Evolutionary conservation across 2,113 vertebrate genomes (phyloP).

Genomic region (Vulpes lagopus): DNA sequence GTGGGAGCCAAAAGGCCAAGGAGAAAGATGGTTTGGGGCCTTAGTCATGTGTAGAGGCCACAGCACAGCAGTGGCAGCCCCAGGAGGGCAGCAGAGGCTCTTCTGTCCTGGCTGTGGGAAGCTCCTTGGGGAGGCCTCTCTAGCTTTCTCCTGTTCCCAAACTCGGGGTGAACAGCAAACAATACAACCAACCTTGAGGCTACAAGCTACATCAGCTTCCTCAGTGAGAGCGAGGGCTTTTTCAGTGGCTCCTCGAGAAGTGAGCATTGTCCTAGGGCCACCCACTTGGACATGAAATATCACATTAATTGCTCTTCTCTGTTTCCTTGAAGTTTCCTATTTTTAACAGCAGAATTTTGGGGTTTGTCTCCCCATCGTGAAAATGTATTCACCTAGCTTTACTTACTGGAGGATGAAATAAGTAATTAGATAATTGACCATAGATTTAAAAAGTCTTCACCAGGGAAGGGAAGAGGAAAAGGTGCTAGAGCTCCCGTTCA

Average conservation of each 20-base stretch:
- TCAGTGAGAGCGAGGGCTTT: neutral
- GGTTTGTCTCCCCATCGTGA: neutral
- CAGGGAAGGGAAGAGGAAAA: neutral
- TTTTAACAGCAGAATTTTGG: neutral
- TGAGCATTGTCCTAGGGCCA: neutral
- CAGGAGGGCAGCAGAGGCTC: conserved; percentile 6
- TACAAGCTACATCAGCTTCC: neutral
- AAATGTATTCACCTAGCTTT: neutral
- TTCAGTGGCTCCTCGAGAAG: neutral
- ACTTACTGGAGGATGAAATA: neutral
- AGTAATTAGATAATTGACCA: neutral
- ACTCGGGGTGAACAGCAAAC: too few species aligned
- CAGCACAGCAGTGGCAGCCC: neutral
- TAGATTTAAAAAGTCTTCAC: neutral
- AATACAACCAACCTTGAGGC: neutral
- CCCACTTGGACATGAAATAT: too few species aligned
- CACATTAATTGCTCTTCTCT: neutral
- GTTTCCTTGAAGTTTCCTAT: neutral
- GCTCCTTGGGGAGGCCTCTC: too few species aligned
- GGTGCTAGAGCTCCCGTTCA: neutral
- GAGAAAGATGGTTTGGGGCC: neutral
- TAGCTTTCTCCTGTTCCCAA: neutral
- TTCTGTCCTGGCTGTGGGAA: neutral
- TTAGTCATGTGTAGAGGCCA: too few species aligned
- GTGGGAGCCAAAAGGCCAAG: neutral